phyloP scores from a whole-genome alignment of 2,797 vertebrate species.

The Distichodus sexfasciatus region DNA sequence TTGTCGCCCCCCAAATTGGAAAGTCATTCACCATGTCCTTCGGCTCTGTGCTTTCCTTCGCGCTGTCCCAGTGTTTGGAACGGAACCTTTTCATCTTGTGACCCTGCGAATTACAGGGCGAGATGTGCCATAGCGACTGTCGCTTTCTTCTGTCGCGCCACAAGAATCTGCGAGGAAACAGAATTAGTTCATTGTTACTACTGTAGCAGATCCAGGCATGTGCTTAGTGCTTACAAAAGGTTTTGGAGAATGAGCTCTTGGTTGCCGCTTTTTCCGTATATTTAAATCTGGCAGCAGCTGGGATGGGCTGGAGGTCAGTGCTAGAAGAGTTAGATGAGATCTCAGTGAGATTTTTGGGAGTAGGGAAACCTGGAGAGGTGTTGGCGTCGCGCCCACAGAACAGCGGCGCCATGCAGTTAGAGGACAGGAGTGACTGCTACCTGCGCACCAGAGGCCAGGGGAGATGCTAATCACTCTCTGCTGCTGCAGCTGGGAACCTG shows the following conservation, averaged over 20 bases:
- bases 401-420: constrained; percentile 18
- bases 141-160: not conserved
- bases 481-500: constrained; percentile 47
- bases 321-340: not conserved
- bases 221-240: not conserved
- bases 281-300: not conserved
- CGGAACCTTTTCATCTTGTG: constrained; percentile 34
- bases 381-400: constrained; percentile 15
- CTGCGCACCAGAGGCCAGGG: constrained; percentile 28
- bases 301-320: not conserved
- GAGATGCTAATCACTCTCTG: constrained; percentile 47
- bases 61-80: constrained; percentile 38
- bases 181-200: constrained; percentile 4
- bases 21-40: constrained; percentile 45
- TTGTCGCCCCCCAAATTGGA: constrained; percentile 39
- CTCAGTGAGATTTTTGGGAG: not conserved
- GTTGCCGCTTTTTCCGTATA: not conserved
- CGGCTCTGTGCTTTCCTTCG: constrained; percentile 27
- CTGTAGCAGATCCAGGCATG: not conserved
- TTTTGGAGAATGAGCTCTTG: not conserved
- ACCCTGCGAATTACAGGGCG: not conserved
- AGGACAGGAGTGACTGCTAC: constrained; percentile 23
- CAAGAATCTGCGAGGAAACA: not conserved
- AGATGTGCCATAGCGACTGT: not conserved
- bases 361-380: constrained; percentile 2